Evolutionary conservation across 2,888 invertebrate species (phyloP).

Genomic region (Eledona agricola): DNA sequence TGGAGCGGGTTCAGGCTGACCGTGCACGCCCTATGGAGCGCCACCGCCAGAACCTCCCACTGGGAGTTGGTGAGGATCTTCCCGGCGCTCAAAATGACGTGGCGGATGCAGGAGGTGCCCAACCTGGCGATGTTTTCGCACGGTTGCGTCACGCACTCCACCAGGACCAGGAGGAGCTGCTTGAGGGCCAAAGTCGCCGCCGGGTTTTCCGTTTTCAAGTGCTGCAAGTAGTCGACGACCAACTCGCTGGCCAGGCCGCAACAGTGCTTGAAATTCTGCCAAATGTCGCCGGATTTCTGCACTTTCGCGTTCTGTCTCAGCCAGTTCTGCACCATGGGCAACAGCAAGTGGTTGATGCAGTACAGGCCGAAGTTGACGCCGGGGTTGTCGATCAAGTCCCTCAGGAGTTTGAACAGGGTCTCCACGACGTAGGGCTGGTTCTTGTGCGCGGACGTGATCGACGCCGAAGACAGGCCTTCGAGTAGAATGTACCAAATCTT

Average conservation of each 20-base stretch:
- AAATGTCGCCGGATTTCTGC: constrained; percentile 78
- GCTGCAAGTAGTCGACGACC: constrained; percentile 84
- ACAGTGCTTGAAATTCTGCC: constrained; percentile 94
- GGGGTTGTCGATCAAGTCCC: constrained; percentile 79
- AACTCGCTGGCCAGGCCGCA: constrained; percentile 92
- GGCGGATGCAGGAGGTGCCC: constrained; percentile 91
- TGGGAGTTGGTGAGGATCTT: constrained; percentile 81
- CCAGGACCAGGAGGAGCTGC: constrained; percentile 84
- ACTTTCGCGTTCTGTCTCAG: constrained; percentile 72
- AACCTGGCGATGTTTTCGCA: constrained; percentile 89
- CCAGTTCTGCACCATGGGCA: constrained; percentile 96
- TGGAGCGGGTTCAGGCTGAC: constrained; percentile 88
- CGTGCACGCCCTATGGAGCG: constrained; percentile 83
- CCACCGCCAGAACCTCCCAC: constrained; percentile 87
- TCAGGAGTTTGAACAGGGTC: constrained; percentile 84
- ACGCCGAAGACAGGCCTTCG: constrained; percentile 84
- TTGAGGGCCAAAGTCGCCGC: constrained; percentile 82
- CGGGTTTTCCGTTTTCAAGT: constrained; percentile 70
- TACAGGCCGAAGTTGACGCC: constrained; percentile 91
- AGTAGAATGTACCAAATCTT: constrained; percentile 91
- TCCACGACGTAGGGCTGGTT: constrained; percentile 88
- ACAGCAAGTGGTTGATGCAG: constrained; percentile 88
- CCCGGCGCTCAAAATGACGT: constrained; percentile 84
- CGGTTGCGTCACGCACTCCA: constrained; percentile 90
- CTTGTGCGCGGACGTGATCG: constrained; percentile 79